Base-by-base conservation (phyloP, 2,113 vertebrate species). In the Hepsetus odoe region DNA sequence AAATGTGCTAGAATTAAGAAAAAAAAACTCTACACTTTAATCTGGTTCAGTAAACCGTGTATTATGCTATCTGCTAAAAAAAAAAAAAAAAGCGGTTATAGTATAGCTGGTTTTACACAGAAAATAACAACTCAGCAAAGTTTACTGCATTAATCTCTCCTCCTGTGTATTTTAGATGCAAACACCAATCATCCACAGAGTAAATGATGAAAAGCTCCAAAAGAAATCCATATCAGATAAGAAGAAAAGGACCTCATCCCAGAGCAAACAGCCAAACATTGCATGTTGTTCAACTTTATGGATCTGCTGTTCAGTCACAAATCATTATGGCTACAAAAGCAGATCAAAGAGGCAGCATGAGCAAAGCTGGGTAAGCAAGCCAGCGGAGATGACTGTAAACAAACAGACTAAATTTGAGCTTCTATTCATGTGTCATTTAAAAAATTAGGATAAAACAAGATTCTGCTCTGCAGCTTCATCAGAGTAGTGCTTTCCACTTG, bases 151-250 rank as follows among this genome's bases (percentile, higher is more conserved):
- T 33, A 62, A 32, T 35, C 16, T 5, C 59, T 20, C 28, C 66
- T 71, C 66, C 61, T 35, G 65, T 46, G 61, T 24, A 66, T 64
- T 72, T 79, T 30, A 58, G 2, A 76, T 76, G 81, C 67, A 74
- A 76, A 53, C 55, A 62, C 11, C 16, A 40, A 5, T 66, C 66
- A 59, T 55, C 20, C 49, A 49, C 14, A n/a, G 72, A 72, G 59
- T 72, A 80, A 80, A 76, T 83, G 53, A 51, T 76, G 61, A 66
- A 83, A 70, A 79, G 72, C 56, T 66, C 32, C 72, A 55, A 44
- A 64, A 72, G 77, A 71, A 79, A 72, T 80, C 77, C 77, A 76
- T 75, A 76, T 76, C 77, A 80, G 67, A 83, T 76, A 67, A 83
- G 72, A 24, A 64, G 26, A 58, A 71, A 71, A 46, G 55, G 51